Percentiles rank a stretch among this genome's conserved stretches.
Conservation (phyloP, 2,797 vertebrate species). For the Alca torda region DNA sequence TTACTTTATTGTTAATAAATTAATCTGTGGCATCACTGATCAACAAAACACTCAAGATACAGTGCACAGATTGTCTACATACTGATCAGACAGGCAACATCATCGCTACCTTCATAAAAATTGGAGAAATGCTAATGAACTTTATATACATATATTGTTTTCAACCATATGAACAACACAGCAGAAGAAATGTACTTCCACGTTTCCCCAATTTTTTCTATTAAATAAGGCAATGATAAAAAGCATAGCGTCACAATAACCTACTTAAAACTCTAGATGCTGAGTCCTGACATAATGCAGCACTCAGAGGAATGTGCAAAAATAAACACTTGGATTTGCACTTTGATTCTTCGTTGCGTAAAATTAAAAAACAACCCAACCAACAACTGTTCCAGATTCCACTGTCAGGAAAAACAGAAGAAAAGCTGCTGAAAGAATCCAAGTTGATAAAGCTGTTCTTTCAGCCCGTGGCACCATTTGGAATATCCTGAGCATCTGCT, state of each 20-base stretch:
- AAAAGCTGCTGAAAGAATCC: not conserved
- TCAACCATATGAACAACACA: not conserved
- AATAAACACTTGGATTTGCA: slow-evolving; percentile 35
- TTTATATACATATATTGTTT: not conserved
- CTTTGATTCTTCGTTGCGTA: slow-evolving; percentile 31
- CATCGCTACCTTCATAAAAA: not conserved
- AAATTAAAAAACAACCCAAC: not conserved
- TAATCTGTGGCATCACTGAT: slow-evolving; percentile 51
- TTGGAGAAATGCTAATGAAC: not conserved
- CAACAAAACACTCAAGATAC: not conserved
- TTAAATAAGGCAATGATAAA: slow-evolving; percentile 72
- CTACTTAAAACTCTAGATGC: not conserved
- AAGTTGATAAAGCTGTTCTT: not conserved
- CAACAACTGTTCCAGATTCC: slow-evolving; percentile 22
- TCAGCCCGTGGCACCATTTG: slow-evolving; percentile 85
- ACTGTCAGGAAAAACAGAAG: slow-evolving; percentile 29
- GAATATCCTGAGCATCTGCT: slow-evolving; percentile 90
- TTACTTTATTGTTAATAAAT: slow-evolving; percentile 75
- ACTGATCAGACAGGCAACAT: slow-evolving; percentile 37
- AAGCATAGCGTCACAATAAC: slow-evolving; percentile 47
- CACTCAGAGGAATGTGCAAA: slow-evolving; percentile 35
- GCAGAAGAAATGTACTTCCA: slow-evolving; percentile 37
- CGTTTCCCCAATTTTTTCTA: slow-evolving; percentile 16
- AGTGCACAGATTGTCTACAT: slow-evolving; percentile 59
- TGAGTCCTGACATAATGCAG: not conserved